Conservation (phyloP, 2,888 invertebrate species). For the Drosophila rubida region DNA sequence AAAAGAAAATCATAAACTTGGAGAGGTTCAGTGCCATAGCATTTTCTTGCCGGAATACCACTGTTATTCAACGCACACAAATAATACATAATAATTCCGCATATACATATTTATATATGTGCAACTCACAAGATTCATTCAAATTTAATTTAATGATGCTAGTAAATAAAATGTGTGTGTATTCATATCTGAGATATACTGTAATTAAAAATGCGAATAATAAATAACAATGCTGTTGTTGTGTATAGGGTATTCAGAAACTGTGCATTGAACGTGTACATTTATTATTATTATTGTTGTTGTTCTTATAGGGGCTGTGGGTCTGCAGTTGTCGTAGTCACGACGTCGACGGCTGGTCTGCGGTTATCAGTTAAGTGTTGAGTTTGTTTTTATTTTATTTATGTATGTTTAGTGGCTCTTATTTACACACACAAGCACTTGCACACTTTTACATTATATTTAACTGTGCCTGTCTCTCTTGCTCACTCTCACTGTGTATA, state of each 20-base stretch:
- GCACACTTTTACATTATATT: constrained; percentile 1
- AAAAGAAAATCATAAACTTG: background rate
- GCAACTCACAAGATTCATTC: constrained; percentile 1
- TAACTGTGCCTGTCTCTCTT: constrained; percentile 5
- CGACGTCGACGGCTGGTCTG: constrained; percentile 60
- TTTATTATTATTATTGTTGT: constrained; percentile 4
- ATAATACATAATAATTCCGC: background rate
- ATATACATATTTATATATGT: background rate
- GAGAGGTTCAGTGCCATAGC: background rate
- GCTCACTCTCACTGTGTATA: constrained; percentile 7
- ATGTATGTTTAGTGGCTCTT: constrained; percentile 69
- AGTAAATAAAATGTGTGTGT: background rate
- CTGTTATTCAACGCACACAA: background rate
- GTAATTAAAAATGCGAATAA: background rate
- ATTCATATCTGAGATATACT: background rate
- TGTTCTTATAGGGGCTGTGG: constrained; percentile 1
- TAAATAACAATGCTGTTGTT: background rate
- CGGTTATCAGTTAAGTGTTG: constrained; percentile 67
- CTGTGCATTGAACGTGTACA: constrained; percentile 7
- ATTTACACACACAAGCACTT: constrained; percentile 44
- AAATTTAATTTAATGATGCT: constrained; percentile 11
- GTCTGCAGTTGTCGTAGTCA: constrained; percentile 57
- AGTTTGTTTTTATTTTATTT: constrained; percentile 69
- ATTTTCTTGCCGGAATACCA: background rate
- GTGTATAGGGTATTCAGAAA: constrained; percentile 23